These are phyloP conservation scores for Hycleus cichorii DNA, from an alignment of 1,140 invertebrate species.

Conservation along the genomic window DNA sequence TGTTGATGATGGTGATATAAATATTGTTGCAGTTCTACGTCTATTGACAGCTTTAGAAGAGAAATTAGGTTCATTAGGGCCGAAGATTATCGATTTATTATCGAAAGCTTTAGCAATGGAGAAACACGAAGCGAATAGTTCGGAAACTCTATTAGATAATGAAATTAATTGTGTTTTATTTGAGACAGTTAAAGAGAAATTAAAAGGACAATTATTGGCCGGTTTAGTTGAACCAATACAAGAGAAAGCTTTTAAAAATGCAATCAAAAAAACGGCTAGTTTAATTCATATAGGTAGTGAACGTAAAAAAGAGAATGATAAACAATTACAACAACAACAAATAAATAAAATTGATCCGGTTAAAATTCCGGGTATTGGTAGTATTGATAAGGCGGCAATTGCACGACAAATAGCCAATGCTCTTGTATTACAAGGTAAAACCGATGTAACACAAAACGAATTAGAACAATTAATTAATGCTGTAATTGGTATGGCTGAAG, in stretches of 20 bases:
- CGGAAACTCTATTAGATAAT: constrained; percentile 61
- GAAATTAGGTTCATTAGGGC: constrained; percentile 70
- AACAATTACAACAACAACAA: constrained; percentile 20
- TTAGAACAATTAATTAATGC: constrained; percentile 68
- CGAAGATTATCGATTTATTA: constrained; percentile 65
- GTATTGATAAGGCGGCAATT: constrained; percentile 63
- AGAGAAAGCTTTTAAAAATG: constrained; percentile 52
- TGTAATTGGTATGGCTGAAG: constrained; percentile 60
- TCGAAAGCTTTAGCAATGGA: constrained; percentile 68
- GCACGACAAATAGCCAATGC: constrained; percentile 70
- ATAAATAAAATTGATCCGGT: constrained; percentile 42
- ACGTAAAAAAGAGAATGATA: constrained; percentile 43
- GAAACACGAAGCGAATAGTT: constrained; percentile 63
- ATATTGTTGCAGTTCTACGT: constrained; percentile 62
- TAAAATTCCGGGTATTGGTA: constrained; percentile 57
- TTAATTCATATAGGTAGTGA: constrained; percentile 56
- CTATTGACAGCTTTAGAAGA: constrained; percentile 71
- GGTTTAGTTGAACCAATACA: constrained; percentile 61
- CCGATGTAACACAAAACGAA: constrained; percentile 66
- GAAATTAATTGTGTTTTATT: constrained; percentile 65
- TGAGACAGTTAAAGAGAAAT: constrained; percentile 76
- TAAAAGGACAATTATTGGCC: constrained; percentile 71
- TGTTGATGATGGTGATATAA: constrained; percentile 42
- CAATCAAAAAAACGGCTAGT: constrained; percentile 59
- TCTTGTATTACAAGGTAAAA: constrained; percentile 65